Evolutionary conservation across 1,140 invertebrate genomes (phyloP).

Genomic region (Oncopodura yosiiana): DNA sequence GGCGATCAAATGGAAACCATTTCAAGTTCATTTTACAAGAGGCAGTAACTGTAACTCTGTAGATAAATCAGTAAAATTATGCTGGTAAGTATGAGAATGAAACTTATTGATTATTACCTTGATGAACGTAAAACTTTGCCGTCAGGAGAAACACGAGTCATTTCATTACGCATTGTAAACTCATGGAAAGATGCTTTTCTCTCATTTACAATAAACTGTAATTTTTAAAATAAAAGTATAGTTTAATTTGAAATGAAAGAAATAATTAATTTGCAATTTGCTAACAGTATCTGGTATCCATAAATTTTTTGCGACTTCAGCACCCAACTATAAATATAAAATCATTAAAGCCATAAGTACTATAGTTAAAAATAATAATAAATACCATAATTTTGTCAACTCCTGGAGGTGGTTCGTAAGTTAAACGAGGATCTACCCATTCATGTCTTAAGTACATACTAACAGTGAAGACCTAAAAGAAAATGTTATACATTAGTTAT

Average conservation of each 20-base stretch:
- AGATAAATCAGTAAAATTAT: too few relatives aligned
- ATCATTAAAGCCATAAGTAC: background rate
- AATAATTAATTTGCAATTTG: too few relatives aligned
- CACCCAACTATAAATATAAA: slow-evolving; percentile 15
- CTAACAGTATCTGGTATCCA: slow-evolving; percentile 30
- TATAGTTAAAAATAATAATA: background rate
- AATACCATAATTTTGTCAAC: slow-evolving; percentile 7
- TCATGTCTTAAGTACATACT: slow-evolving; percentile 12
- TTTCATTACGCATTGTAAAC: slow-evolving; percentile 2
- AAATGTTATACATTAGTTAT: background rate
- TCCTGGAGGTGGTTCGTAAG: slow-evolving; percentile 2
- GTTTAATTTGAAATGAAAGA: too few relatives aligned
- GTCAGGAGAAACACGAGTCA: slow-evolving; percentile 13
- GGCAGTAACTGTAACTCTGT: slow-evolving; percentile 4
- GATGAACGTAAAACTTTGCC: slow-evolving; percentile 19
- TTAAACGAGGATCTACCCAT: slow-evolving; percentile 18
- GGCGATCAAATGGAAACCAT: too few relatives aligned
- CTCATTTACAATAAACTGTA: slow-evolving; percentile 28
- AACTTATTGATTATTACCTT: background rate
- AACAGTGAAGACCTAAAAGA: slow-evolving; percentile 13
- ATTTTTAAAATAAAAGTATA: too few relatives aligned
- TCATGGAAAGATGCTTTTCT: slow-evolving; percentile 14
- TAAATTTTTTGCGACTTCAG: slow-evolving; percentile 13
- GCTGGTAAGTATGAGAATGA: too few relatives aligned
- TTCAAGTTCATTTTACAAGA: slow-evolving; percentile 13